Percentiles rank a stretch among this genome's conserved stretches.
These are phyloP conservation scores for Cheilosia variabilis DNA, from an alignment of 2,888 invertebrate genomes.

Conservation along the genomic window DNA sequence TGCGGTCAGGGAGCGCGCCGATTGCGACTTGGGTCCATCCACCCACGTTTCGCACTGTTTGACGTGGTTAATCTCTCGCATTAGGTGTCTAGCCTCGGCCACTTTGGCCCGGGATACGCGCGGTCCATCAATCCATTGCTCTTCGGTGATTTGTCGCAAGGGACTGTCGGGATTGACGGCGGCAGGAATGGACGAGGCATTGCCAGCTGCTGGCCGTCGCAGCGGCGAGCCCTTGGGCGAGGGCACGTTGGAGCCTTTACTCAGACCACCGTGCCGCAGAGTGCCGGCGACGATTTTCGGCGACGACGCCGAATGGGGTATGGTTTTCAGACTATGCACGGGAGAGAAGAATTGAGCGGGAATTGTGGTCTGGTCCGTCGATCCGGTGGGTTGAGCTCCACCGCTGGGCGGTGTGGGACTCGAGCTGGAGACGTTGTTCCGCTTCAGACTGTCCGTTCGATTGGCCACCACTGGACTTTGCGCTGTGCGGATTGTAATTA, in stretches of 20 bases:
- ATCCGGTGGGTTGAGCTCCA: constrained; percentile 34
- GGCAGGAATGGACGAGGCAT: constrained; percentile 77
- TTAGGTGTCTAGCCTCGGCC: constrained; percentile 91
- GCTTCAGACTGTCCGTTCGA: constrained; percentile 80
- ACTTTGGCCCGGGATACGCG: constrained; percentile 93
- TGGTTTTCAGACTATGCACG: constrained; percentile 79
- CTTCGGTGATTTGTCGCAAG: constrained; percentile 87
- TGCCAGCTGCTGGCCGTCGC: constrained; percentile 82
- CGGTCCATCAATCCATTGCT: constrained; percentile 98
- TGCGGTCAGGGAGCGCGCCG: constrained; percentile 83
- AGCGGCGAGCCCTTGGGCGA: constrained; percentile 85
- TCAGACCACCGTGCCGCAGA: constrained; percentile 78
- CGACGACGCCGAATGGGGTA: constrained; percentile 78
- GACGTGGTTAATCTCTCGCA: constrained; percentile 90
- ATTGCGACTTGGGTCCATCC: constrained; percentile 93
- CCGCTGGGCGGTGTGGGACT: constrained; percentile 76
- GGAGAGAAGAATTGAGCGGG: constrained; percentile 78
- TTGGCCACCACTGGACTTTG: constrained; percentile 79
- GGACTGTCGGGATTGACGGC: constrained; percentile 82
- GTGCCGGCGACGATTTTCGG: constrained; percentile 79
- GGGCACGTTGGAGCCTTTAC: constrained; percentile 83
- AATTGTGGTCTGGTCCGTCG: constrained; percentile 63
- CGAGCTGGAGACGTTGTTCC: constrained; percentile 76
- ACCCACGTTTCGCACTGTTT: constrained; percentile 97
- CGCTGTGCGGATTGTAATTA: constrained; percentile 62